phyloP scores from a whole-genome alignment of 1,140 invertebrate genomes.

The Halyomorpha halys region DNA sequence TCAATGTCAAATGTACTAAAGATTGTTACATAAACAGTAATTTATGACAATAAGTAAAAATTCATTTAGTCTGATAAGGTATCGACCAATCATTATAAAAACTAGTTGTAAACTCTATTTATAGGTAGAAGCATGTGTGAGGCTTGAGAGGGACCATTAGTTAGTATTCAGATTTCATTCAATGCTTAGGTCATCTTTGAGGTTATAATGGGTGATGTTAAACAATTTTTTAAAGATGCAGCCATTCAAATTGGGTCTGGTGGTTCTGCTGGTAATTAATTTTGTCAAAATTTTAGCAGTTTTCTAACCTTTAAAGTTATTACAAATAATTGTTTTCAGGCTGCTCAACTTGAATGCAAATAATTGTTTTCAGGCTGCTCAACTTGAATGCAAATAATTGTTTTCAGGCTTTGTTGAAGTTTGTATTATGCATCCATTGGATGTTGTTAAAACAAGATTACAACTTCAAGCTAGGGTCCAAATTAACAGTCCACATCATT shows the following conservation, averaged over 20 bases:
- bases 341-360: too few relatives aligned
- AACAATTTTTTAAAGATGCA: slow-evolving; percentile 52
- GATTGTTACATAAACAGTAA: too few relatives aligned
- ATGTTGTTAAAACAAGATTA: slow-evolving; percentile 81
- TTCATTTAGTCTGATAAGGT: too few relatives aligned
- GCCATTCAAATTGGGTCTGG: slow-evolving; percentile 76
- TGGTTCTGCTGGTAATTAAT: slow-evolving; percentile 61
- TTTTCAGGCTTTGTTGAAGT: slow-evolving; percentile 75
- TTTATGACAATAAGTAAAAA: too few relatives aligned
- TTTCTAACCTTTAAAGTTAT: background rate
- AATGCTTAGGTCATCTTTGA: background rate
- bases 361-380: too few relatives aligned
- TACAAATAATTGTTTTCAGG: slow-evolving; percentile 37
- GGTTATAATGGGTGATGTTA: slow-evolving; percentile 22
- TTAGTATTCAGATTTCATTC: too few relatives aligned
- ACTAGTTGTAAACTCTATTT: too few relatives aligned
- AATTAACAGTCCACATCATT: slow-evolving; percentile 50
- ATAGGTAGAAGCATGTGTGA: too few relatives aligned
- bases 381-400: slow-evolving; percentile 21
- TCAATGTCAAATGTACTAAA: too few relatives aligned
- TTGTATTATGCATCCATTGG: slow-evolving; percentile 90
- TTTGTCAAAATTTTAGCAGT: background rate
- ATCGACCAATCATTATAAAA: too few relatives aligned
- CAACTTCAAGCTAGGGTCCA: slow-evolving; percentile 56
- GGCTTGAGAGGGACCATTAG: too few relatives aligned